A percentile compares a stretch with the other conserved stretches of the same genome.
Evolutionary conservation across 1,140 invertebrate genomes (phyloP).

Genomic region (Drosophila jambulina): DNA sequence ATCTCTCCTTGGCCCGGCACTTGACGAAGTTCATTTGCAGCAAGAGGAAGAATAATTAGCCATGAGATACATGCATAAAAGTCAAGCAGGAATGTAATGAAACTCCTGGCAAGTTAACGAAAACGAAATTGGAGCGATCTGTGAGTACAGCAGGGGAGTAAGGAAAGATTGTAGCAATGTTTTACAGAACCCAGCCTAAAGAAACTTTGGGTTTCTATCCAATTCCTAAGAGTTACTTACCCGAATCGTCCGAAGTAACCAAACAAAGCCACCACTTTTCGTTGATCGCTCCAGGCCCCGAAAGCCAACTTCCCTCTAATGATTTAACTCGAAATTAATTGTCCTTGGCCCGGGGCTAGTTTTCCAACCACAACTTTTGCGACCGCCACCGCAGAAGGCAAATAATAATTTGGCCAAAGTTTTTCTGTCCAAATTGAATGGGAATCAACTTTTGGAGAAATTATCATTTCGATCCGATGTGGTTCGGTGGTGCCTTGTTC

Average conservation of each 20-base stretch:
- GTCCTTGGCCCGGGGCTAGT: constrained; percentile 15
- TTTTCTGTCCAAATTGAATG: constrained; percentile 39
- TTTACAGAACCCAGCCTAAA: not conserved
- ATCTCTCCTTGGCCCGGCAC: not conserved
- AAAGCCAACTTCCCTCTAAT: constrained; percentile 37
- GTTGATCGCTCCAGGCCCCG: not conserved
- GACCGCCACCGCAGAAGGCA: constrained; percentile 14
- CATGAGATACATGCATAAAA: constrained; percentile 42
- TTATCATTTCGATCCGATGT: constrained; percentile 31
- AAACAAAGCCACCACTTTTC: constrained; percentile 6
- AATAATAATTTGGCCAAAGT: constrained; percentile 25
- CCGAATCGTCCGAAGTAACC: not conserved
- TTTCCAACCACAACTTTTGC: not conserved
- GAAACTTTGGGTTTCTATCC: not conserved
- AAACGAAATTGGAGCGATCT: constrained; percentile 31
- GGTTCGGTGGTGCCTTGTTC: not conserved
- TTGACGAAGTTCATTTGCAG: constrained; percentile 55
- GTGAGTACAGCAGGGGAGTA: not conserved
- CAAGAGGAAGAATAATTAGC: constrained; percentile 50
- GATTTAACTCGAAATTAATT: constrained; percentile 49
- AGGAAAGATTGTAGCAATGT: not conserved
- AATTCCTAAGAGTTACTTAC: not conserved
- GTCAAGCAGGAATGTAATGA: constrained; percentile 42
- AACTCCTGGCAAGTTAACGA: constrained; percentile 25
- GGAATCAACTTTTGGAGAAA: constrained; percentile 37